phyloP scores from a whole-genome alignment of 2,113 vertebrate species.

The Noturus placidus region DNA sequence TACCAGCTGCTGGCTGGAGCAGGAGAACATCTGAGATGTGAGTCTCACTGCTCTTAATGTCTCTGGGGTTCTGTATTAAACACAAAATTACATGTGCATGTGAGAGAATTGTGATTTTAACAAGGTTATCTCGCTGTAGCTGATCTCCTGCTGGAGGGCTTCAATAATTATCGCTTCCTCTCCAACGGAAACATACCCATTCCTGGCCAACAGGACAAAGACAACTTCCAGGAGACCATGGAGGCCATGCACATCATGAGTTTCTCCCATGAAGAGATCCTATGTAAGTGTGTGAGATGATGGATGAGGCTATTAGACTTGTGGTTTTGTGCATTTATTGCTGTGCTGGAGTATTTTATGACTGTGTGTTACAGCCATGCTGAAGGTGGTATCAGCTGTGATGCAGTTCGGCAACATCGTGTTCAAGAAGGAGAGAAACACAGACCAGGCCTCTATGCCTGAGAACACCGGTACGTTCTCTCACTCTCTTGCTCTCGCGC shows the following conservation, averaged over 20 bases:
- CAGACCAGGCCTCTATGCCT: slow-evolving; percentile 96
- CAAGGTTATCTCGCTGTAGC: slow-evolving; percentile 64
- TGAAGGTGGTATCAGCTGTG: slow-evolving; percentile 95
- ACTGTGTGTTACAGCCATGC: slow-evolving; percentile 79
- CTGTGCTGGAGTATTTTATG: neutral
- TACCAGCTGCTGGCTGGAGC: slow-evolving; percentile 93
- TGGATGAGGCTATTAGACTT: neutral
- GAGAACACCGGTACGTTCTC: slow-evolving; percentile 87
- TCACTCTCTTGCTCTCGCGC: too few species aligned
- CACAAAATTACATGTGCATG: neutral
- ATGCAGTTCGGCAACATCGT: slow-evolving; percentile 95
- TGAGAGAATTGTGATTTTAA: neutral
- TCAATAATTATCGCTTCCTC: slow-evolving; percentile 92
- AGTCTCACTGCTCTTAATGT: slow-evolving; percentile 58
- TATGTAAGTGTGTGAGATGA: slow-evolving; percentile 73
- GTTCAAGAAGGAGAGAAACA: slow-evolving; percentile 98
- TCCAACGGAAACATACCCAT: slow-evolving; percentile 96
- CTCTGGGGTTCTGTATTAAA: neutral
- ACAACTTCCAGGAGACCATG: slow-evolving; percentile 98
- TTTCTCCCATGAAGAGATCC: slow-evolving; percentile 92
- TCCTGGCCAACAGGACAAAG: slow-evolving; percentile 97
- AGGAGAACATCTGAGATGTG: slow-evolving; percentile 92
- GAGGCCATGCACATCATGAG: slow-evolving; percentile 99
- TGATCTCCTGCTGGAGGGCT: slow-evolving; percentile 85
- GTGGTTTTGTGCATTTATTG: neutral